phyloP scores from a whole-genome alignment of 2,888 invertebrate species.

The Noctuana brunneofusca region DNA sequence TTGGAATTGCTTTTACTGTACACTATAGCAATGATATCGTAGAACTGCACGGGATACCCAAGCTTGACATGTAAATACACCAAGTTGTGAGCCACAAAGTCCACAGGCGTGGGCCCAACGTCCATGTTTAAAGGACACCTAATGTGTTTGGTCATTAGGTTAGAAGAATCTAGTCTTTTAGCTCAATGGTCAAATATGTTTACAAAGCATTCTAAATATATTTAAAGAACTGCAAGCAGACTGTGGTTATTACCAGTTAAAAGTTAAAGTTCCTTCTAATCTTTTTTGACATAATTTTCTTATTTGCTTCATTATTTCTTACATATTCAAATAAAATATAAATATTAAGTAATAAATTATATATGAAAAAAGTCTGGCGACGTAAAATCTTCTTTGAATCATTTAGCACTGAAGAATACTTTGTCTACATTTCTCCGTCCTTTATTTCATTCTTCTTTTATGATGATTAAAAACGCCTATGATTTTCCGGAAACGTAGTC shows the following conservation, averaged over 20 bases:
- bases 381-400: neutral
- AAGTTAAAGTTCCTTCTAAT: neutral
- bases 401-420: neutral
- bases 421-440: neutral
- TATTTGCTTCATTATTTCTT: too few relatives aligned
- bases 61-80: conserved; percentile 52
- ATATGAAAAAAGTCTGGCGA: neutral
- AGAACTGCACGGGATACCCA: conserved; percentile 58
- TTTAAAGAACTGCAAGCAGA: too few relatives aligned
- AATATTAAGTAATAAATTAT: neutral
- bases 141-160: neutral
- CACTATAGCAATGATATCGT: conserved; percentile 71
- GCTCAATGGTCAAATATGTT: too few relatives aligned
- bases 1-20: conserved; percentile 77
- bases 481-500: neutral
- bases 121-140: neutral
- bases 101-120: neutral
- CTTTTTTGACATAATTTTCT: too few relatives aligned
- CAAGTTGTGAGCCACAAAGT: conserved; percentile 43
- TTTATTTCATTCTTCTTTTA: neutral
- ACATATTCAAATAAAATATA: neutral
- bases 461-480: neutral
- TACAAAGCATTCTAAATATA: too few relatives aligned
- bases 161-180: neutral
- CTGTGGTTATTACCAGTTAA: too few relatives aligned